Conservation (phyloP, 1,140 invertebrate genomes). For the Platorchestia sp. region DNA sequence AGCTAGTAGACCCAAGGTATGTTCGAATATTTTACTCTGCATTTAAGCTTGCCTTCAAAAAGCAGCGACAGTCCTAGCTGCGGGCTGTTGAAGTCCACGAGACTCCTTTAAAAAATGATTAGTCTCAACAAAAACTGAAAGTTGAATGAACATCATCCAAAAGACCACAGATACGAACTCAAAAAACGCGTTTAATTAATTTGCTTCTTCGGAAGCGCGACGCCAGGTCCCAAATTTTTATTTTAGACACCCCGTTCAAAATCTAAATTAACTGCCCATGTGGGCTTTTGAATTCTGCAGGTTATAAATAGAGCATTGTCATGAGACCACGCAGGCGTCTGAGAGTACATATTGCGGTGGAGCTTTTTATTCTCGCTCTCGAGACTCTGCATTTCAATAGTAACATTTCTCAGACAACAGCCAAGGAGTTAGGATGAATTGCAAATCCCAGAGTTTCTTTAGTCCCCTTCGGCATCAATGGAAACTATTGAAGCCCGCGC, state of each 20-base stretch:
- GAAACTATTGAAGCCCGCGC: constrained; percentile 21
- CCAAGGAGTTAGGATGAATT: constrained; percentile 14
- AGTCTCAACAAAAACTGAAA: neutral
- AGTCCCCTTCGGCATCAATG: constrained; percentile 12
- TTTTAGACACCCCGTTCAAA: neutral
- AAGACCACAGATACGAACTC: neutral
- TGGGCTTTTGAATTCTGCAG: neutral
- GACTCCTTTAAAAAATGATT: neutral
- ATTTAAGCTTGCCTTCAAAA: neutral
- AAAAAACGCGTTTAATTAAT: neutral
- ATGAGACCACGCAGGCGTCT: neutral
- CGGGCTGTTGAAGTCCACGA: neutral
- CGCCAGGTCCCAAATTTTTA: neutral
- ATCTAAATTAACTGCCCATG: neutral
- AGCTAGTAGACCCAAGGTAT: neutral
- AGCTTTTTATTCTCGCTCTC: neutral
- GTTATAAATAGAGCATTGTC: neutral
- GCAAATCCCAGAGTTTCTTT: constrained; percentile 21
- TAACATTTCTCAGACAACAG: neutral
- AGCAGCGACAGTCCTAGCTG: neutral
- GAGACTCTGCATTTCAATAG: neutral
- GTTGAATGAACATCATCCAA: neutral
- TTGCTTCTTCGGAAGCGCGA: neutral
- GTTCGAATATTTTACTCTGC: neutral
- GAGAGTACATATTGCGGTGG: neutral